These are phyloP conservation scores for Leptopilina clavipes DNA, from an alignment of 1,140 invertebrate species.

Conservation along the genomic window DNA sequence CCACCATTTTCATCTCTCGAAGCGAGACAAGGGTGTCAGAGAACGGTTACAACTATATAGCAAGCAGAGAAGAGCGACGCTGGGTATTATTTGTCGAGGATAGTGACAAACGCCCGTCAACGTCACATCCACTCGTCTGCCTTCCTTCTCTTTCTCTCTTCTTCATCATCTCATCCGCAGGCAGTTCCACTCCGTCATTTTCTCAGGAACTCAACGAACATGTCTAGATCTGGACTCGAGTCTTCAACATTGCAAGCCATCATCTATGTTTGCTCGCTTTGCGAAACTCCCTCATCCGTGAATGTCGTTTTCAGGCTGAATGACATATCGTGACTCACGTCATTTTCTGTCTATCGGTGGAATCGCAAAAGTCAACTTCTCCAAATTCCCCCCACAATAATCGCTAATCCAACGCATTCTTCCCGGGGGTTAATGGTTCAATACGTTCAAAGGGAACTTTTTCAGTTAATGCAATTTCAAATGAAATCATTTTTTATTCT, in stretches of 20 bases:
- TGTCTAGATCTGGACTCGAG: slow-evolving; percentile 59
- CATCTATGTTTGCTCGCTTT: slow-evolving; percentile 28
- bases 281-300: not conserved
- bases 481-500: too few species aligned
- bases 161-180: slow-evolving; percentile 41
- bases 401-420: not conserved
- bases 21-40: slow-evolving; percentile 35
- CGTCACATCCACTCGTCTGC: slow-evolving; percentile 62
- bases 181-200: slow-evolving; percentile 46
- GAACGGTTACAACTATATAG: slow-evolving; percentile 34
- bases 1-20: slow-evolving; percentile 34
- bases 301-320: slow-evolving; percentile 6
- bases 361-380: not conserved
- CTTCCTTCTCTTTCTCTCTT: slow-evolving; percentile 40
- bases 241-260: slow-evolving; percentile 57
- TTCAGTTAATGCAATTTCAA: too few species aligned
- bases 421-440: too few species aligned
- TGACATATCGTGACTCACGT: slow-evolving; percentile 15
- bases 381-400: not conserved
- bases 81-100: slow-evolving; percentile 74
- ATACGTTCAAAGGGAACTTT: too few species aligned
- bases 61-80: slow-evolving; percentile 49
- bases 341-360: not conserved
- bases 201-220: slow-evolving; percentile 53
- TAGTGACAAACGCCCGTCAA: slow-evolving; percentile 74